Conservation (phyloP, 2,797 vertebrate species). For the Eremophila alpestris region DNA sequence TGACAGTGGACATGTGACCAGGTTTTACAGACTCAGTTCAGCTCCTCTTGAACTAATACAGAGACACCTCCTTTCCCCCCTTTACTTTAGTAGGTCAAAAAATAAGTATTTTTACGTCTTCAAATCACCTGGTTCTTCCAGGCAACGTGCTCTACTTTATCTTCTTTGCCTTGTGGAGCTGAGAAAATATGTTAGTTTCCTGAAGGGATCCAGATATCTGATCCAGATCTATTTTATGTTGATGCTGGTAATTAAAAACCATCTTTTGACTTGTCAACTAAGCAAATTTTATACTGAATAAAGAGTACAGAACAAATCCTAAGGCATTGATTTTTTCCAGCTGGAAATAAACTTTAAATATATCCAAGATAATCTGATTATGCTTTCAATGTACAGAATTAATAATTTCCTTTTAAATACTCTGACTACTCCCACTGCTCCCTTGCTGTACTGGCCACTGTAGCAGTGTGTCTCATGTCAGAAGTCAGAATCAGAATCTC, state of each 20-base stretch:
- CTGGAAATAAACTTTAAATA: conserved; percentile 17
- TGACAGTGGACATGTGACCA: neutral
- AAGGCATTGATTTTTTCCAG: neutral
- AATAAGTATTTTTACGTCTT: conserved; percentile 16
- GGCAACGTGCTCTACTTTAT: conserved; percentile 15
- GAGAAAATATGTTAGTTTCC: conserved; percentile 24
- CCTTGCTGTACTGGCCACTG: neutral
- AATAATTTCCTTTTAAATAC: neutral
- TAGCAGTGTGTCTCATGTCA: neutral
- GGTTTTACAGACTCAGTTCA: neutral
- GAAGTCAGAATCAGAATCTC: neutral
- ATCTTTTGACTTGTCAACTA: conserved; percentile 52
- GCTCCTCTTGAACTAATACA: neutral
- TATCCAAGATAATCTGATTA: conserved; percentile 41
- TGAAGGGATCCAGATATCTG: conserved; percentile 24
- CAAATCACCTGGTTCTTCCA: conserved; percentile 37
- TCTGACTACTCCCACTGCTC: neutral
- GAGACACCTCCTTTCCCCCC: neutral
- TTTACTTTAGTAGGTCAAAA: conserved; percentile 4
- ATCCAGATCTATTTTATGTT: conserved; percentile 49
- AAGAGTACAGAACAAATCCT: conserved; percentile 46
- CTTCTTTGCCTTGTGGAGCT: conserved; percentile 34
- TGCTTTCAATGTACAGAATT: neutral
- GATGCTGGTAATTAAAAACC: conserved; percentile 36
- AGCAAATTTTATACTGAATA: conserved; percentile 34